Evolutionary conservation across 2,113 vertebrate species (phyloP), one percentile per base, ranked within the genome.

Genomic region (Hucho hucho): DNA sequence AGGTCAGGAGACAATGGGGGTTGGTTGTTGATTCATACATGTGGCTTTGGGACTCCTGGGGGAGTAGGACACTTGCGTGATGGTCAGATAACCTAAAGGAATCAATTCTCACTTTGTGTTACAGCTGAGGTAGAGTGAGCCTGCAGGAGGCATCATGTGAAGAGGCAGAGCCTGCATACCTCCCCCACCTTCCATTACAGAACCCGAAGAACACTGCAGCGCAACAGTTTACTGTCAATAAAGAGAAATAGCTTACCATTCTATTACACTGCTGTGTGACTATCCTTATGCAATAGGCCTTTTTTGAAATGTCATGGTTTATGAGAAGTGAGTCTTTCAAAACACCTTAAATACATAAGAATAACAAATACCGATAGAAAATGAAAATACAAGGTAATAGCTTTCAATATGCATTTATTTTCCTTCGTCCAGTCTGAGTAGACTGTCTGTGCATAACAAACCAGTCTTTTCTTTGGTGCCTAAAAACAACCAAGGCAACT

Each of bases 401-500:
- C 16, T 75, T 79, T 86, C 75, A 72, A 79, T 84, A 9, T 71
- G 72, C 75, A 63, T 79, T 70, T 56, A 68, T 66, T 68, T 69
- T 24, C 11, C 16, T 6, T 46, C 47, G 58, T 32, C 75, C 46
- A 78, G 32, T 22, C 64, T 64, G 25, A 73, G 28, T 22, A 74
- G 69, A 74, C 4, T 71, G 70, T 80, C 25, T 85, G 77, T 88
- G 79, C 79, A 82, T 82, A 80, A 61, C 47, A 75, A 72, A 75
- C n/a, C 32, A 61, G 75, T 76, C 37, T 69, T 74, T 72, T 92
- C 91, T 93, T 94, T 94, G 92, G 92, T 92, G 86, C 81, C 88
- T 88, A 90, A 86, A 77, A 64, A 79, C 83, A 84, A 84, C 79
- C 72, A 94, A 93, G 93, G 92, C 92, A 92, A 87, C 92, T 93